Conservation (phyloP, 2,797 vertebrate species). For the Esox masquinongy region DNA sequence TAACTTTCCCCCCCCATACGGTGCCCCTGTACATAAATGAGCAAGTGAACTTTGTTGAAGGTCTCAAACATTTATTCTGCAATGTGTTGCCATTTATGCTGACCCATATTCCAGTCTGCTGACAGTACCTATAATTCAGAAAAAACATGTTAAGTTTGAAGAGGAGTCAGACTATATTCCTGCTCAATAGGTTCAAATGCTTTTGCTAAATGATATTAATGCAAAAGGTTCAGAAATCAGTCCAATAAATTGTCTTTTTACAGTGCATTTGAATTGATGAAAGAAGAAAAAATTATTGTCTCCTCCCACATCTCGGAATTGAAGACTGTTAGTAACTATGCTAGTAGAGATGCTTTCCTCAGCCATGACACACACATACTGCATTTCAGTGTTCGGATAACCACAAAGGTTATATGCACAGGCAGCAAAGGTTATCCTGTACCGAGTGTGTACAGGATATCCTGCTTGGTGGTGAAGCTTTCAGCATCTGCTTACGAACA, state of each 20-base stretch:
- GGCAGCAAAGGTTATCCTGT: neutral
- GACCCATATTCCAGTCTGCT: neutral
- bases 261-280: neutral
- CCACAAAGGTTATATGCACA: neutral
- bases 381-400: neutral
- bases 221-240: neutral
- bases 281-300: neutral
- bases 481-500: neutral
- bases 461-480: constrained; percentile 2
- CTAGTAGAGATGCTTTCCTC: neutral
- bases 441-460: neutral
- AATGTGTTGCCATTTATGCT: neutral
- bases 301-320: neutral
- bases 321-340: neutral
- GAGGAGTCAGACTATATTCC: neutral
- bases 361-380: neutral
- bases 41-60: neutral
- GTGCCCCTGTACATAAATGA: no score
- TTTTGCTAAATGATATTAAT: neutral
- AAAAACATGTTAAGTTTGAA: neutral
- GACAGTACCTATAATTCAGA: neutral
- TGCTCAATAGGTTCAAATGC: neutral
- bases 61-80: neutral
- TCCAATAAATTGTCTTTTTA: neutral
- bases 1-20: no score